These are phyloP conservation scores for Sphaerophoria rueppellii DNA, from an alignment of 2,888 invertebrate species.

Conservation along the genomic window DNA sequence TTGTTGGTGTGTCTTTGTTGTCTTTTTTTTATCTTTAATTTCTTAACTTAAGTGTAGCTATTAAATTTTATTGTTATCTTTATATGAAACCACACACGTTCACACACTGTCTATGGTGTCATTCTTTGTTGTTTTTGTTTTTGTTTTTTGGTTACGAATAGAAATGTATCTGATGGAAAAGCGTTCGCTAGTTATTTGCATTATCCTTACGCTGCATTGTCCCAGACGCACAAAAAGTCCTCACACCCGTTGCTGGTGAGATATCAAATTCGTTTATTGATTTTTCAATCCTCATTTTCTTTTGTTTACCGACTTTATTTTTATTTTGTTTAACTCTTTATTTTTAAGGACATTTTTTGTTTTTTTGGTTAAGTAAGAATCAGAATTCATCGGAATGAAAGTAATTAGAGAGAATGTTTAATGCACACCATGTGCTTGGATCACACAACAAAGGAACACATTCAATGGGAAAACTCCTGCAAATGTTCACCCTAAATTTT, in stretches of 20 bases:
- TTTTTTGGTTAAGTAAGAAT: neutral
- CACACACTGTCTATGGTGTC: constrained; percentile 31
- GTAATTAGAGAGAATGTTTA: constrained; percentile 59
- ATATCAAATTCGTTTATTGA: constrained; percentile 68
- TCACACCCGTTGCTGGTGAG: constrained; percentile 50
- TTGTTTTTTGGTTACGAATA: constrained; percentile 13
- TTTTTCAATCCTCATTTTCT: constrained; percentile 66
- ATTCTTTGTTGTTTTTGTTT: constrained; percentile 38
- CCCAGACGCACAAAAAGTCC: constrained; percentile 61
- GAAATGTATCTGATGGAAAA: constrained; percentile 44
- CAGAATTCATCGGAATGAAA: constrained; percentile 56
- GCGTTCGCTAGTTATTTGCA: constrained; percentile 52
- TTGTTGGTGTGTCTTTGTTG: constrained; percentile 48
- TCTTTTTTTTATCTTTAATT: constrained; percentile 24
- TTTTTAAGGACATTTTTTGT: neutral
- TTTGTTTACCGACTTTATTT: constrained; percentile 20
- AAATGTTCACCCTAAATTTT: constrained; percentile 53
- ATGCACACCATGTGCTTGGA: constrained; percentile 70
- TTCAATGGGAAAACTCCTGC: constrained; percentile 59
- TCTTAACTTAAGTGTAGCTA: constrained; percentile 7
- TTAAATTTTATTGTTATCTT: constrained; percentile 30
- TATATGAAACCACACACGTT: constrained; percentile 33
- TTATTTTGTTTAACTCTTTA: constrained; percentile 4
- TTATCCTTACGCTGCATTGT: constrained; percentile 63
- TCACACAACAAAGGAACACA: constrained; percentile 64